Evolutionary conservation across 2,888 invertebrate species (phyloP).

Genomic region (Pardosa pseudoannulata): DNA sequence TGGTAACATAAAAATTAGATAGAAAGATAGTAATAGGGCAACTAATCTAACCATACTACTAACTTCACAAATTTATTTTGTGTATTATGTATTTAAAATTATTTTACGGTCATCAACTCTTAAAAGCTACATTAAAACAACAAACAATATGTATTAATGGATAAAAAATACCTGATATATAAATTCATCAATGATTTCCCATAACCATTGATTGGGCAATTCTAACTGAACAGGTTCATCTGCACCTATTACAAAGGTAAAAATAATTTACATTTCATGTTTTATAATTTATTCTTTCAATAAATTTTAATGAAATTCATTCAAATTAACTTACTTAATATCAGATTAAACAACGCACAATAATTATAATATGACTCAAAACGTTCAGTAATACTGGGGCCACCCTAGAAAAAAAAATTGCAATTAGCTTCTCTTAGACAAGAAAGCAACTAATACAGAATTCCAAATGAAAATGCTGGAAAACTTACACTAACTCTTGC

Average conservation of each 20-base stretch:
- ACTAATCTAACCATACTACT: too few relatives aligned
- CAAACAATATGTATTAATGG: background rate
- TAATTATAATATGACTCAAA: conserved; percentile 98
- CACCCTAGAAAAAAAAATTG: conserved; percentile 80
- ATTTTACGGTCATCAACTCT: too few relatives aligned
- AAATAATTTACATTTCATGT: too few relatives aligned
- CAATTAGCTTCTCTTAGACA: background rate
- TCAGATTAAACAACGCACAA: conserved; percentile 97
- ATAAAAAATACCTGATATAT: conserved; percentile 86
- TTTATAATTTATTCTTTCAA: too few relatives aligned
- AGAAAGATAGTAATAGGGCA: too few relatives aligned
- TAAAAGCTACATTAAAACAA: too few relatives aligned
- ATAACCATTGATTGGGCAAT: conserved; percentile 98
- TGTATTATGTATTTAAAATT: too few relatives aligned
- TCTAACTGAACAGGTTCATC: conserved; percentile 92
- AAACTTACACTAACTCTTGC: conserved; percentile 84
- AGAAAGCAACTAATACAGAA: background rate
- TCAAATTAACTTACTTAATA: conserved; percentile 83
- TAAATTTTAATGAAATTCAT: too few relatives aligned
- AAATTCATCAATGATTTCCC: conserved; percentile 99
- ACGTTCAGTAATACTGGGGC: conserved; percentile 93
- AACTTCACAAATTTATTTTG: too few relatives aligned
- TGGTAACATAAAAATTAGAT: too few relatives aligned
- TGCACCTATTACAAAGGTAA: conserved; percentile 79
- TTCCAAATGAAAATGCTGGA: background rate